Evolutionary conservation across 1,140 invertebrate species (phyloP).

Genomic region (Cataglyphis hispanica): DNA sequence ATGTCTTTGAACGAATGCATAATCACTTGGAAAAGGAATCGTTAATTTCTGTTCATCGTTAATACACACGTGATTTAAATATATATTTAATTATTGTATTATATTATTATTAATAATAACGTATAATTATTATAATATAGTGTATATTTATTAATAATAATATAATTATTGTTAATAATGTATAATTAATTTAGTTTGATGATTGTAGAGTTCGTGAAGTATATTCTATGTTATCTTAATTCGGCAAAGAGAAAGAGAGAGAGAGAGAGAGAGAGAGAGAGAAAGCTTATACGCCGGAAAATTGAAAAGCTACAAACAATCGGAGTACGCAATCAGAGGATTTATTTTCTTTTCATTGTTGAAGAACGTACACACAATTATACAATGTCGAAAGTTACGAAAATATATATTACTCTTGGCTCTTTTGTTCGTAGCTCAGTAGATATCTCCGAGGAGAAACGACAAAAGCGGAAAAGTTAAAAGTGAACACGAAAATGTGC

Average conservation of each 20-base stretch:
- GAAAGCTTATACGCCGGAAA: not conserved
- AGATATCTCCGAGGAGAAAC: conserved; percentile 23
- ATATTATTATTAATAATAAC: not conserved
- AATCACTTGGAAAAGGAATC: not conserved
- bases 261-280: no score
- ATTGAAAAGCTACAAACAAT: conserved; percentile 6
- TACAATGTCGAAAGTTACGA: conserved; percentile 20
- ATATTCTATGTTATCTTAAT: not conserved
- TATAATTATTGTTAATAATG: not conserved
- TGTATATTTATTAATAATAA: no score
- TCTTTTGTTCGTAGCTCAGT: conserved; percentile 18
- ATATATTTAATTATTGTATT: conserved; percentile 23
- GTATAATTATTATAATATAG: no score
- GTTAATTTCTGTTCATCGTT: not conserved
- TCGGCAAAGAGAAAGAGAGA: not conserved
- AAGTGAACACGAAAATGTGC: conserved; percentile 42
- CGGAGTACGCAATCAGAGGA: not conserved
- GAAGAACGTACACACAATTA: not conserved
- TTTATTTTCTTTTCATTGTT: conserved; percentile 24
- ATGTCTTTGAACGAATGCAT: conserved; percentile 46
- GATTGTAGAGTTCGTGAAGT: not conserved
- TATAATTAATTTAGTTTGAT: not conserved
- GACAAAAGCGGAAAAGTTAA: conserved; percentile 12
- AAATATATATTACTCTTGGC: conserved; percentile 21
- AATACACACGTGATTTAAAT: not conserved